Evolutionary conservation across 2,888 invertebrate species (phyloP), one percentile per base, ranked within the genome.

Genomic region (Sepioteuthis lessoniana): DNA sequence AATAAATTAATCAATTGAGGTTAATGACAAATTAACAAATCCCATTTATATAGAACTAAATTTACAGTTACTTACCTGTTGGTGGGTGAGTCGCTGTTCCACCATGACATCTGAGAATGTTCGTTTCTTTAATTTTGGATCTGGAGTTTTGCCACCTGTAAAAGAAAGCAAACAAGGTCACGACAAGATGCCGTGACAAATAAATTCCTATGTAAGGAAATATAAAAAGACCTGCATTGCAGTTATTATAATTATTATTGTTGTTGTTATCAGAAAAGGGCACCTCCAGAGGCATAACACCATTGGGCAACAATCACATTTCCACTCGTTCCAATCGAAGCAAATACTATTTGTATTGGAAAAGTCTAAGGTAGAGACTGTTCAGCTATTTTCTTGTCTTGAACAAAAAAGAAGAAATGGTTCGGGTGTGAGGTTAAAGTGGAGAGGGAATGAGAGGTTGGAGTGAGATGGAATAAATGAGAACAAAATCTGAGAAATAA

Each of bases 51-150:
- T n/a, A 35, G 13, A 76, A 76, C 1, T 16, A n/a, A 76, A 76
- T n/a, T 76, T 55, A 0, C 13, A 0, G 16, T 76, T 76, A 3
- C 42, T 76, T 97, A 99, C 99, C 98, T 99, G 99, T 96, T 98
- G 98, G 97, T 99, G 99, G 97, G 98, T 98, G 31, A 99, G 98
- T 97, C 98, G 98, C 97, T 99, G 99, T 97, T 99, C 99, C 97
- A 98, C 98, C 99, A 99, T 99, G 98, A 99, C 99, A 97, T 99
- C 99, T 91, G 98, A 98, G 97, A 99, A 99, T 31, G 99, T 99
- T 97, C 99, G 98, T 10, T 99, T 98, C 94, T 98, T 98, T 96
- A 95, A 95, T 47, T 95, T 95, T 1, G 98, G 98, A 98, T 99
- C 99, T 90, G 99, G 99, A 92, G 99, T 99, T 98, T 99, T 99